A percentile compares a stretch with the other conserved stretches of the same genome.
Conservation (phyloP, 2,113 vertebrate genomes). For the Antechinus flavipes region DNA sequence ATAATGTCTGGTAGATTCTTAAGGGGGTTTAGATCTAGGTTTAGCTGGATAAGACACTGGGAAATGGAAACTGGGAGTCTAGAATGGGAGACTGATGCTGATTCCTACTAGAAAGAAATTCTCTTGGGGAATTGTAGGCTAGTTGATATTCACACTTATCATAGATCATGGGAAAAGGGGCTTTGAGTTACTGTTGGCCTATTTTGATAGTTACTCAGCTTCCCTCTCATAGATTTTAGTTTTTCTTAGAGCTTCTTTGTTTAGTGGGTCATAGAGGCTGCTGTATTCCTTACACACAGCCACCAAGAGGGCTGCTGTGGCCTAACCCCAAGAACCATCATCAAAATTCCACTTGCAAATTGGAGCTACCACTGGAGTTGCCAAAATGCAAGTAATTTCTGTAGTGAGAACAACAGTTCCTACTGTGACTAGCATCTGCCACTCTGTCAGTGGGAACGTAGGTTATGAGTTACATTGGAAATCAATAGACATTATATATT, state of each 20-base stretch:
- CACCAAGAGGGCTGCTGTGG: background rate
- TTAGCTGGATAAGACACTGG: background rate
- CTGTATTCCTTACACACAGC: background rate
- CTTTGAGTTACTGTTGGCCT: background rate
- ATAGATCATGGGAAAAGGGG: background rate
- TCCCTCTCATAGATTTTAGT: background rate
- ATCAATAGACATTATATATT: background rate
- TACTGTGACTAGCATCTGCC: background rate
- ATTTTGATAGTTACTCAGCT: background rate
- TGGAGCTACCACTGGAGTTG: background rate
- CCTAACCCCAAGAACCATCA: background rate
- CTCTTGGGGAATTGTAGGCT: background rate
- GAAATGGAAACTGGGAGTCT: background rate
- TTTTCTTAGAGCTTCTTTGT: background rate
- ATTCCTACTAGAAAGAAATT: background rate
- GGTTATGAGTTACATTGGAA: background rate
- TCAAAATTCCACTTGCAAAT: background rate
- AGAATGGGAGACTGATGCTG: background rate
- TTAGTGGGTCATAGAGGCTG: background rate
- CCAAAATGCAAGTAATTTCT: conserved; percentile 44
- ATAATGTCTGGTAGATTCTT: background rate
- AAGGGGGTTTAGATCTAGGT: background rate
- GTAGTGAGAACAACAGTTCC: background rate
- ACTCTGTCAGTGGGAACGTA: background rate
- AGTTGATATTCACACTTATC: background rate